phyloP scores from a whole-genome alignment of 2,797 vertebrate genomes.

The Eulemur coronatus region DNA sequence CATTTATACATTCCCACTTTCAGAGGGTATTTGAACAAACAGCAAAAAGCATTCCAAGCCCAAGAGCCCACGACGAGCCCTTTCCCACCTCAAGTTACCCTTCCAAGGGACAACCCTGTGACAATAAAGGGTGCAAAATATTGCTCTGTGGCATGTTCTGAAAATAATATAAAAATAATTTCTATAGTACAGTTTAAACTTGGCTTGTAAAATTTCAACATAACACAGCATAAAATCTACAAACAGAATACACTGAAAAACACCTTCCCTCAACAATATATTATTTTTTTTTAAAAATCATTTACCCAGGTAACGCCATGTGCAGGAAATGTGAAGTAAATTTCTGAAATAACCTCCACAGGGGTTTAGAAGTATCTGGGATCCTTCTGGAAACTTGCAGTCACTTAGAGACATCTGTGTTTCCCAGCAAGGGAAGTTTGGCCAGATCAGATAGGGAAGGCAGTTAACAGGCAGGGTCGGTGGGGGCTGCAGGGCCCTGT shows the following conservation, averaged over 20 bases:
- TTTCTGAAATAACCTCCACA: constrained; percentile 89
- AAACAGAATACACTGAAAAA: constrained; percentile 87
- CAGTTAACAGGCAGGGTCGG: not conserved
- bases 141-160: constrained; percentile 87
- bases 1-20: constrained; percentile 71
- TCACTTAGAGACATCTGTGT: constrained; percentile 79
- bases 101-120: constrained; percentile 84
- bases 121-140: constrained; percentile 86
- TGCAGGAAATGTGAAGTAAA: constrained; percentile 91
- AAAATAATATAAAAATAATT: constrained; percentile 92
- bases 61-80: constrained; percentile 73
- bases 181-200: constrained; percentile 88
- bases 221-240: constrained; percentile 84
- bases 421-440: constrained; percentile 80
- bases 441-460: not conserved
- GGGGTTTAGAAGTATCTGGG: constrained; percentile 87
- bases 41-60: constrained; percentile 77
- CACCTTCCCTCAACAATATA: constrained; percentile 87
- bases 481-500: not conserved
- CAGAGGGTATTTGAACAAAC: constrained; percentile 73
- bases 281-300: constrained; percentile 65
- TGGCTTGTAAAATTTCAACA: constrained; percentile 87
- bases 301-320: constrained; percentile 89
- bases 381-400: constrained; percentile 85
- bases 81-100: constrained; percentile 76